Evolutionary conservation across 2,888 invertebrate species (phyloP).

Genomic region (Stegophylla sp.): DNA sequence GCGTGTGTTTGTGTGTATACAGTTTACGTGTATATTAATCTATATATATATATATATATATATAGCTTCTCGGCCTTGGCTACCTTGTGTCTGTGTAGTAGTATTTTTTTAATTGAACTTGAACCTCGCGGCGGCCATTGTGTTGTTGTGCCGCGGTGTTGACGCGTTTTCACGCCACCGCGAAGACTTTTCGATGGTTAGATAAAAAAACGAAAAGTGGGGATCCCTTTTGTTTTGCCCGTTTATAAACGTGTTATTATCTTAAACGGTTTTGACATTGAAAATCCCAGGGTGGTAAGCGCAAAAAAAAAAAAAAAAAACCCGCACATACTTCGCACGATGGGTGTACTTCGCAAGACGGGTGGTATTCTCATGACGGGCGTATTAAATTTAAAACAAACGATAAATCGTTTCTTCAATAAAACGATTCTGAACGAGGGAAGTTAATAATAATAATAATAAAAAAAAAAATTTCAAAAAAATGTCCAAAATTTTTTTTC

Average conservation of each 20-base stretch:
- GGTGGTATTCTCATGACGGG: too few species aligned
- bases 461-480: too few species aligned
- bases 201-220: conserved; percentile 20
- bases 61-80: conserved; percentile 42
- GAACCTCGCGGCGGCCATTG: conserved; percentile 37
- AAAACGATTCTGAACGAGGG: too few species aligned
- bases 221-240: conserved; percentile 12
- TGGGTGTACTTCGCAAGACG: too few species aligned
- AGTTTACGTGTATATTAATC: conserved; percentile 22
- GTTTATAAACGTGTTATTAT: background rate
- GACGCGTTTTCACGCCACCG: conserved; percentile 51
- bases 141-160: conserved; percentile 20
- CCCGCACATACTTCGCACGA: too few species aligned
- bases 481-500: too few species aligned
- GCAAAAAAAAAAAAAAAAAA: too few species aligned
- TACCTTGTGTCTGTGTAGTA: conserved; percentile 48
- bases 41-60: background rate
- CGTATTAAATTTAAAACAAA: too few species aligned
- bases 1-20: background rate
- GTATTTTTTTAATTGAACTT: conserved; percentile 58
- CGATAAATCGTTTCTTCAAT: too few species aligned
- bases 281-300: background rate
- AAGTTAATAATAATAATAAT: too few species aligned
- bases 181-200: conserved; percentile 27
- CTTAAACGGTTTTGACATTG: too few species aligned